Evolutionary conservation across 2,888 invertebrate genomes (phyloP), one percentile per base, ranked within the genome.

Genomic region (Orchesella flavescens): DNA sequence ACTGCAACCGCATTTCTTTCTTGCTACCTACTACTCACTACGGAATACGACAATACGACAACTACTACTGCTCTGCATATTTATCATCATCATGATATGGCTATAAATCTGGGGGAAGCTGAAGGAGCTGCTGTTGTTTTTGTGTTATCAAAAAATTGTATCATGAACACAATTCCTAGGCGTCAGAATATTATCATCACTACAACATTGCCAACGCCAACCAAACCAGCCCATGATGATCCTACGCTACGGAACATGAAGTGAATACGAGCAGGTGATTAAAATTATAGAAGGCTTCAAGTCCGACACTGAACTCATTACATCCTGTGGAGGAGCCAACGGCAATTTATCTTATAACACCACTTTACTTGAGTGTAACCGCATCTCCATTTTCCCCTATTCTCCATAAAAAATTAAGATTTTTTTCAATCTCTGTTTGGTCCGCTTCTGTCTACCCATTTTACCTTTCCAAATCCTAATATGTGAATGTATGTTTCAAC

Each of bases 301-400:
- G 79, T 77, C 86, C 84, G 82, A 85, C 86, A 86, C 82, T 83
- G 85, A 82, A 86, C 86, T 85, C 86, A 86, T 86, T 86, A 85
- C 86, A 84, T 75, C 85, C 83, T 85, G 85, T 74, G 61, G 86
- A 68, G 80, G 74, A 74, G 80, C 80, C 80, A 80, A 73, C 24
- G 80, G 80, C 80, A 80, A 80, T 80, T 80, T 80, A 80, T 80
- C 80, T 80, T 59, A n/a, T 71, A 43, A 61, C 44, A 68, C 34
- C 34, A 34, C 34, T 34, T 34, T 34, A 34, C 34, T 34, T 34
- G 34, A 55, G 4, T 63, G 43, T 61, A 61, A 65, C 71, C 61
- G 69, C 78, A 72, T 61, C 24, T 78, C 57, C 34, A 9, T 24
- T 34, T 34, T 34, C 7, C 7, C 34, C 34, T 34, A 34, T 53